phyloP scores from a whole-genome alignment of 2,797 vertebrate genomes.

The Rousettus madagascariensis region DNA sequence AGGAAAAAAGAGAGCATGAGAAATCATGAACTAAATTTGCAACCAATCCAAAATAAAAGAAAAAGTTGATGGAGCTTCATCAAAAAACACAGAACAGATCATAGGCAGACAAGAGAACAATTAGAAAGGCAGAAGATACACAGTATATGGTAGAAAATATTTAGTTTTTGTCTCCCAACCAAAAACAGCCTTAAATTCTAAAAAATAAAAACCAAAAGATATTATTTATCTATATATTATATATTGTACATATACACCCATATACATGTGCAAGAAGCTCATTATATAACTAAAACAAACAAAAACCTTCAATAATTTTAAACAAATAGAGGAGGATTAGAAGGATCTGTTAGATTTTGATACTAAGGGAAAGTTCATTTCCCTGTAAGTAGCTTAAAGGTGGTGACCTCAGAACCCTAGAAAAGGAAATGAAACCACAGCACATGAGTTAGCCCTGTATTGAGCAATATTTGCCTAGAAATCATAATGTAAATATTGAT shows the following conservation, averaged over 20 bases:
- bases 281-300: not conserved
- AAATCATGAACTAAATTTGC: not conserved
- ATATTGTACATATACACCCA: not conserved
- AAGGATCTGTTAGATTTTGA: not conserved
- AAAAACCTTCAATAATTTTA: not conserved
- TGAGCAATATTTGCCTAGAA: slow-evolving; percentile 67
- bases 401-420: slow-evolving; percentile 60
- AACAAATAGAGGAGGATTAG: not conserved
- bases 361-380: slow-evolving; percentile 48
- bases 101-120: not conserved
- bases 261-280: not conserved
- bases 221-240: no score
- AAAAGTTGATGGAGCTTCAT: not conserved
- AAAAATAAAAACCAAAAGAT: not conserved
- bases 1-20: not conserved
- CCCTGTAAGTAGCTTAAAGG: slow-evolving; percentile 45
- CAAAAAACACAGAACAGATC: not conserved
- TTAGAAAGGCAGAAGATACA: not conserved
- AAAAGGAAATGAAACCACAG: slow-evolving; percentile 63
- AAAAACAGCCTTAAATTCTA: not conserved
- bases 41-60: not conserved
- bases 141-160: not conserved
- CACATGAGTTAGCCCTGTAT: not conserved
- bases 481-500: slow-evolving; percentile 39
- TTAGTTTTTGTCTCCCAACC: not conserved